Conservation (phyloP, 64 coral and sea anemone species). For the Stylophora pistillata region DNA sequence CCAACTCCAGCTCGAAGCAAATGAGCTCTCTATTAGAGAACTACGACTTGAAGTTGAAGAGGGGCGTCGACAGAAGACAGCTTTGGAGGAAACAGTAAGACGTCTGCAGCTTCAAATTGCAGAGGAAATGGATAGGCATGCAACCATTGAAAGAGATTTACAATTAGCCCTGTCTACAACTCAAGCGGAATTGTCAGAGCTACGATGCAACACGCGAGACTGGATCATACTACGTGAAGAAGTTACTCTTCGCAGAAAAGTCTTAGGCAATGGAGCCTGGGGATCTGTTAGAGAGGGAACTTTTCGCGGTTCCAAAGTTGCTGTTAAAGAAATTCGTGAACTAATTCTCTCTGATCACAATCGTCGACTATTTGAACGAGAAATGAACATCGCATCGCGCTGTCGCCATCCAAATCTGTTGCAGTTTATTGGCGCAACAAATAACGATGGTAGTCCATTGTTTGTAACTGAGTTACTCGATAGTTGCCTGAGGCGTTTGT, state of each 20-base stretch:
- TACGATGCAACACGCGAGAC: neutral
- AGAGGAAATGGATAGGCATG: neutral
- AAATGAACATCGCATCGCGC: slow-evolving; percentile 22
- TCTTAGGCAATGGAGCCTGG: slow-evolving; percentile 42
- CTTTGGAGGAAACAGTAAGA: neutral
- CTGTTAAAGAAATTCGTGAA: slow-evolving; percentile 46
- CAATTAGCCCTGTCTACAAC: neutral
- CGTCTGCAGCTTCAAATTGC: neutral
- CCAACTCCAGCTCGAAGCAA: neutral
- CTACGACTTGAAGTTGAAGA: neutral
- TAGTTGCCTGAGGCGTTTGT: neutral
- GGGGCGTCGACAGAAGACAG: neutral
- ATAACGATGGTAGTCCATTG: slow-evolving; percentile 39
- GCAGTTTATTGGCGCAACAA: slow-evolving; percentile 90
- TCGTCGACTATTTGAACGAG: slow-evolving; percentile 28
- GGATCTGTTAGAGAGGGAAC: slow-evolving; percentile 10
- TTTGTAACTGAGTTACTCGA: slow-evolving; percentile 21
- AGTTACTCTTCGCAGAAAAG: neutral
- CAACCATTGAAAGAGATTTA: neutral
- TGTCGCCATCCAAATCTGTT: slow-evolving; percentile 86
- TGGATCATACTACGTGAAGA: slow-evolving; percentile 10
- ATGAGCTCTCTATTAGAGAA: neutral
- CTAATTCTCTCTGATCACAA: slow-evolving; percentile 46
- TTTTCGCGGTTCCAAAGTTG: slow-evolving; percentile 50
- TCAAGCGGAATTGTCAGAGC: neutral